Conservation (phyloP, 2,797 vertebrate species). For the Poecilia gillii region DNA sequence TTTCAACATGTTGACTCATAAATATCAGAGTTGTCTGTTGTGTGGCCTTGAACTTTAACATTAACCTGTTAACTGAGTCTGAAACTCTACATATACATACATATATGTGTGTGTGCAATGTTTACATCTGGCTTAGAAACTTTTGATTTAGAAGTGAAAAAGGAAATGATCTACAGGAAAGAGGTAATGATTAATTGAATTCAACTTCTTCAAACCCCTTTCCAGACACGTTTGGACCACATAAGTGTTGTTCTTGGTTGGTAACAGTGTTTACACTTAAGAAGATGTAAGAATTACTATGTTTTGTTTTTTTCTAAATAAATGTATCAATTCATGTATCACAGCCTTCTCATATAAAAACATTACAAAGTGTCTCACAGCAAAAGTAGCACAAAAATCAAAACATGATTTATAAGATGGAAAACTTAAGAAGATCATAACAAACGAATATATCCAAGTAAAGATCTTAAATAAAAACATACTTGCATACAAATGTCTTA, state of each 20-base stretch:
- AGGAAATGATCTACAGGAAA: no score
- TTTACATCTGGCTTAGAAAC: no score
- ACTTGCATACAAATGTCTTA: not conserved
- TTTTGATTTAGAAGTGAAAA: not conserved
- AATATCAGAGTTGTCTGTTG: not conserved
- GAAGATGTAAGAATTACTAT: no score
- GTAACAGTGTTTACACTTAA: no score
- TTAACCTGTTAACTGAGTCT: not conserved
- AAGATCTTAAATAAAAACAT: not conserved
- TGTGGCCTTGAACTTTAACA: not conserved
- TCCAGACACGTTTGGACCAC: no score
- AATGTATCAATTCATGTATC: not conserved
- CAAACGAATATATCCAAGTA: not conserved
- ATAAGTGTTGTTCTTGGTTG: no score
- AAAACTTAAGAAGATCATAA: not conserved
- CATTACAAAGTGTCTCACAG: not conserved
- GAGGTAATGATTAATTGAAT: no score
- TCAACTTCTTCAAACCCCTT: no score
- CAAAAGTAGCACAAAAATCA: not conserved
- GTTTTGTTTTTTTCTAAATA: no score
- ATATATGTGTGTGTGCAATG: no score
- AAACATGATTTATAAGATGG: not conserved
- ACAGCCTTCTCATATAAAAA: not conserved
- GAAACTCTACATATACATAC: not conserved
- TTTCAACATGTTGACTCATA: not conserved